phyloP scores from a whole-genome alignment of 1,140 invertebrate genomes.

The Macrosteles quadrilineatus region DNA sequence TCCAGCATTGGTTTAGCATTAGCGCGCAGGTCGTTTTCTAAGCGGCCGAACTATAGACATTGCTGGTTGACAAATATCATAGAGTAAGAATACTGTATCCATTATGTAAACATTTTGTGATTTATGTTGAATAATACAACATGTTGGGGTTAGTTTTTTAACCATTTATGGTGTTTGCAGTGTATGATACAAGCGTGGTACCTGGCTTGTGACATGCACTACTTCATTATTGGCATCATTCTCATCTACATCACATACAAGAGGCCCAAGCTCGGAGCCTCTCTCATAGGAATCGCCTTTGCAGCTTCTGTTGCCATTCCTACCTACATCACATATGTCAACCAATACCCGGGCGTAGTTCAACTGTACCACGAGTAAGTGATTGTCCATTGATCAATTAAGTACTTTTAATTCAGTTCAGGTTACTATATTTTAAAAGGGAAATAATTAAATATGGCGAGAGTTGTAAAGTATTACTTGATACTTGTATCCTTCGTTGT shows the following conservation, averaged over 20 bases:
- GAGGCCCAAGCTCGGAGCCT: slow-evolving; percentile 41
- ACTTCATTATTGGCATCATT: slow-evolving; percentile 53
- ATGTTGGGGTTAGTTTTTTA: too few relatives aligned
- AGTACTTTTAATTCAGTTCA: not conserved
- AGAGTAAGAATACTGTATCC: too few relatives aligned
- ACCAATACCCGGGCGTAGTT: slow-evolving; percentile 28
- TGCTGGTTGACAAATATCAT: too few relatives aligned
- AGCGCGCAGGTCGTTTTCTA: too few relatives aligned
- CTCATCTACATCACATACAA: slow-evolving; percentile 50
- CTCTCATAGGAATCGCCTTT: slow-evolving; percentile 20
- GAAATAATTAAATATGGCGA: too few relatives aligned
- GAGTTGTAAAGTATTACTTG: too few relatives aligned
- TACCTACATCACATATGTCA: slow-evolving; percentile 28
- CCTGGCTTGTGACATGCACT: slow-evolving; percentile 56
- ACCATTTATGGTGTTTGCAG: slow-evolving; percentile 51
- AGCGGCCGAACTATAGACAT: too few relatives aligned
- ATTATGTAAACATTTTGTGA: too few relatives aligned
- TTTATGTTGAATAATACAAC: too few relatives aligned
- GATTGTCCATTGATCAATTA: not conserved
- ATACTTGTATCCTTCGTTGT: too few relatives aligned
- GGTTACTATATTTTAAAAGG: too few relatives aligned
- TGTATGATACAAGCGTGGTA: slow-evolving; percentile 59
- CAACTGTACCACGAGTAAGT: slow-evolving; percentile 19
- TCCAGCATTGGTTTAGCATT: too few relatives aligned
- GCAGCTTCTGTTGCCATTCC: slow-evolving; percentile 25